Conservation (phyloP, 2,113 vertebrate genomes). For the Sus scrofa region T2T-Sscrofa CM000814.6:112420001-112420500, state of each 20-base stretch:
- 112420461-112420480: background rate
- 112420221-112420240: background rate
- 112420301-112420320: background rate
- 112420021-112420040: too few relatives aligned
- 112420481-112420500: constrained; percentile 27
- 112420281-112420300: background rate
- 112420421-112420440: background rate
- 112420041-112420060: too few relatives aligned
- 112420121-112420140: background rate
- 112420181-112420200: constrained; percentile 8
- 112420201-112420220: constrained; percentile 47
- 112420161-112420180: background rate
- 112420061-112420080: too few relatives aligned
- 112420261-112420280: background rate
- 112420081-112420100: background rate
- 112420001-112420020: too few relatives aligned
- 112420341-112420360: background rate
- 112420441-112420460: background rate
- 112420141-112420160: background rate
- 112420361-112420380: background rate
- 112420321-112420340: background rate
- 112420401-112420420: background rate
- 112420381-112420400: background rate
- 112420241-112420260: constrained; percentile 24
- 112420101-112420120: background rate